Evolutionary conservation across 2,888 invertebrate species (phyloP).

Genomic region (Euphydryas editha): DNA sequence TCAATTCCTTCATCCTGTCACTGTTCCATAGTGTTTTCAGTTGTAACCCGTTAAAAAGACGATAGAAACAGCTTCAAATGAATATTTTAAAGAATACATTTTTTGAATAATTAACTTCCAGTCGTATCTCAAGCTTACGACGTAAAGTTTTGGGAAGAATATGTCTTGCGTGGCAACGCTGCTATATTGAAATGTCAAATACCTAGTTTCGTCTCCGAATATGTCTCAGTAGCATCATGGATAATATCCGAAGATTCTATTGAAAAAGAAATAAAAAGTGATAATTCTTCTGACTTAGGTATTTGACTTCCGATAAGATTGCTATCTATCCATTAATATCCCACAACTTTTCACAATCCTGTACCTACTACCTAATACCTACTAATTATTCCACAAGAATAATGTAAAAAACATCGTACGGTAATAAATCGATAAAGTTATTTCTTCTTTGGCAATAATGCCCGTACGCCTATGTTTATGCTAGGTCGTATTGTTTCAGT

Average conservation of each 20-base stretch:
- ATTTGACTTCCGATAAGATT: conserved; percentile 37
- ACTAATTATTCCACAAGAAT: not conserved
- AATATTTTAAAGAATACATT: not conserved
- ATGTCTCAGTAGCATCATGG: conserved; percentile 93
- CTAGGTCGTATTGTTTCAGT: conserved; percentile 85
- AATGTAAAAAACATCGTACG: not conserved
- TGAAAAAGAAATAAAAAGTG: conserved; percentile 71
- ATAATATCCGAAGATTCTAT: conserved; percentile 88
- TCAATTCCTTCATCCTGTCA: conserved; percentile 12
- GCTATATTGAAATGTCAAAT: conserved; percentile 96
- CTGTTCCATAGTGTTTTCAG: not conserved
- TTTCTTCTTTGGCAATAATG: conserved; percentile 32
- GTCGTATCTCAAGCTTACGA: conserved; percentile 95
- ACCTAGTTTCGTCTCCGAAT: conserved; percentile 96
- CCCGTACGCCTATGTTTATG: conserved; percentile 41
- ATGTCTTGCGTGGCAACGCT: conserved; percentile 94
- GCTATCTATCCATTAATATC: conserved; percentile 9
- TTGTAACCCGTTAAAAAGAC: not conserved
- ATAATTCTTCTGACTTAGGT: conserved; percentile 68
- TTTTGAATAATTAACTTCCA: conserved; percentile 77
- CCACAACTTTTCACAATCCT: conserved; percentile 27
- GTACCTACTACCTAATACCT: not conserved
- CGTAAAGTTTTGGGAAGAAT: conserved; percentile 96
- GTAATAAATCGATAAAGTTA: not conserved
- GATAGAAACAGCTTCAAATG: not conserved